Evolutionary conservation across 30 jellyfish, hydroid and myxozoan species (phyloP).

Genomic region (Catostylus mosaicus): DNA sequence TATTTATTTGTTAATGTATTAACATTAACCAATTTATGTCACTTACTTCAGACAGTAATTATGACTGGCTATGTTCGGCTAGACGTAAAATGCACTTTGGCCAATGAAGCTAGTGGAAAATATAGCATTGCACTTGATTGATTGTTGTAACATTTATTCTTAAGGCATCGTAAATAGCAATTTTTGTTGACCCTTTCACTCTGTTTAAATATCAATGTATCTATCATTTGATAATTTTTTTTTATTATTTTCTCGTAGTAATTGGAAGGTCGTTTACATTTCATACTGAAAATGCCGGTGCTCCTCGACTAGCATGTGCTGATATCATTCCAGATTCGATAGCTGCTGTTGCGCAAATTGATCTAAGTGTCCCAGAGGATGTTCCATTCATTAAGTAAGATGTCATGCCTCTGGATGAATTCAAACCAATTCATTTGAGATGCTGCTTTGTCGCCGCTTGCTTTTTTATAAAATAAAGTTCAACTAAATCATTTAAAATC

Average conservation of each 20-base stretch:
- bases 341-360: conserved; percentile 65
- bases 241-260: conserved; percentile 53
- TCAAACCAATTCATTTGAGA: neutral
- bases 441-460: neutral
- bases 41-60: too few relatives aligned
- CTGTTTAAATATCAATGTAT: neutral
- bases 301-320: conserved; percentile 93
- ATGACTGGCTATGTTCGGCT: too few relatives aligned
- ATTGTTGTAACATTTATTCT: too few relatives aligned
- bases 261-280: conserved; percentile 87
- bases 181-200: neutral
- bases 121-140: too few relatives aligned
- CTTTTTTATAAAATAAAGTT: too few relatives aligned
- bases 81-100: too few relatives aligned
- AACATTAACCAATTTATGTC: too few relatives aligned
- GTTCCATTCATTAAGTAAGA: conserved; percentile 69
- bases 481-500: too few relatives aligned
- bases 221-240: neutral
- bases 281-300: conserved; percentile 85
- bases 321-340: conserved; percentile 80
- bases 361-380: conserved; percentile 33
- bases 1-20: too few relatives aligned
- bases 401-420: neutral
- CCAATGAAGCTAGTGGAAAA: too few relatives aligned
- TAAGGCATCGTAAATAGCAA: neutral